Conservation (phyloP, 2,797 vertebrate species). For the Enteromius anoplus region DNA sequence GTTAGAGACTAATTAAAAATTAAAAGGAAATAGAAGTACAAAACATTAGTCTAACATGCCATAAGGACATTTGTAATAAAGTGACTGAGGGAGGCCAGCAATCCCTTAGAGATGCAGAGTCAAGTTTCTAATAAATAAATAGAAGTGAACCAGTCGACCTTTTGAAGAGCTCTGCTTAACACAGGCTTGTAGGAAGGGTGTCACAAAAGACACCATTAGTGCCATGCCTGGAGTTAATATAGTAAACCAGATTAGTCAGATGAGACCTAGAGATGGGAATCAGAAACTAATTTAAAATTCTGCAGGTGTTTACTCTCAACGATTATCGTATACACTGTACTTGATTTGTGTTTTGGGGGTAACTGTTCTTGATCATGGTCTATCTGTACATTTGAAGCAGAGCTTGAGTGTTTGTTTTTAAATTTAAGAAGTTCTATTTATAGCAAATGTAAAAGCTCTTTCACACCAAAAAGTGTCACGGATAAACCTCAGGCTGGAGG, state of each 20-base stretch:
- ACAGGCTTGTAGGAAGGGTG: not conserved
- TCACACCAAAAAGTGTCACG: no score
- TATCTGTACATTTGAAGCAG: not conserved
- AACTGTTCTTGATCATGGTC: not conserved
- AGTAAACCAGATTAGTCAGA: not conserved
- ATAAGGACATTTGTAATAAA: not conserved
- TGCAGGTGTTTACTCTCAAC: not conserved
- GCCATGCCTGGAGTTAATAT: not conserved
- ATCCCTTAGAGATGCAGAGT: not conserved
- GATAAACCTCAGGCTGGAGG: no score
- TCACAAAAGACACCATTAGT: slow-evolving; percentile 3
- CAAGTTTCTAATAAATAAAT: not conserved
- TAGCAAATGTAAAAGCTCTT: no score
- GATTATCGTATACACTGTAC: not conserved
- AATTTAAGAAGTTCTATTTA: no score
- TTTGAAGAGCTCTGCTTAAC: not conserved
- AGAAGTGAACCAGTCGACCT: not conserved
- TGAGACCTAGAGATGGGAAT: not conserved
- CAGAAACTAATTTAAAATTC: not conserved
- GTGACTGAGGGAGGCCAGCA: slow-evolving; percentile 9
- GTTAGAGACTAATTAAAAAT: not conserved
- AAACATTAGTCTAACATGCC: not conserved
- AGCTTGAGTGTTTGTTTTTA: no score
- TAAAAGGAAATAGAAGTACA: not conserved
- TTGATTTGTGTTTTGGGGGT: not conserved